Percentiles rank a stretch among this genome's conserved stretches.
Conservation (phyloP, 2,113 vertebrate species). For the Podarcis raffonei region DNA sequence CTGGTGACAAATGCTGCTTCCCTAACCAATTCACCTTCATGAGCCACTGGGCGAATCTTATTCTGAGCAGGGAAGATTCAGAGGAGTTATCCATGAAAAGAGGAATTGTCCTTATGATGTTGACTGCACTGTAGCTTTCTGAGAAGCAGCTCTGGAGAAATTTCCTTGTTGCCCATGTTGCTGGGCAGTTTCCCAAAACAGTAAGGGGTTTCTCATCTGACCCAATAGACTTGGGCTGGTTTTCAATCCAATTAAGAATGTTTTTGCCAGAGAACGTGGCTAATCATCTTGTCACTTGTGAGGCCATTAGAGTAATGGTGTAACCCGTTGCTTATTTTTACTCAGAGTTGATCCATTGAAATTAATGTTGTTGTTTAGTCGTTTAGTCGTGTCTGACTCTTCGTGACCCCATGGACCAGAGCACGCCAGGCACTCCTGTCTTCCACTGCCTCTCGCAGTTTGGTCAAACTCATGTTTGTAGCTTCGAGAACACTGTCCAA, state of each 20-base stretch:
- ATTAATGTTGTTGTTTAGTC: too few relatives aligned
- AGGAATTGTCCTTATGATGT: not conserved
- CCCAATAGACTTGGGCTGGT: not conserved
- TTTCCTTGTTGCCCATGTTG: not conserved
- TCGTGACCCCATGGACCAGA: too few relatives aligned
- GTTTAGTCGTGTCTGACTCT: too few relatives aligned
- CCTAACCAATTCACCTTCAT: not conserved
- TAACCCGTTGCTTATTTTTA: too few relatives aligned
- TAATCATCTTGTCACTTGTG: not conserved
- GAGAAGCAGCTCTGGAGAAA: not conserved
- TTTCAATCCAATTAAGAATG: conserved; percentile 28
- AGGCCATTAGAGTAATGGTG: not conserved
- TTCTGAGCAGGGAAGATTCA: not conserved
- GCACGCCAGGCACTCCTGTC: too few relatives aligned
- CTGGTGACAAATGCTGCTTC: too few relatives aligned
- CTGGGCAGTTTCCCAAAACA: not conserved
- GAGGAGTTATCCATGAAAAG: not conserved
- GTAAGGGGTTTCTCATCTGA: not conserved
- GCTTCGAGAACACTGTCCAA: too few relatives aligned
- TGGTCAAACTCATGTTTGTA: too few relatives aligned
- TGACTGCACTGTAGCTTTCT: not conserved
- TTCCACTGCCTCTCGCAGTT: too few relatives aligned
- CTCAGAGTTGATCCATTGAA: not conserved
- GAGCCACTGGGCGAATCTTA: not conserved
- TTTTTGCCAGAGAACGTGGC: not conserved